Conservation (phyloP, 2,888 invertebrate species). For the Lasioglossum leucozonium region DNA sequence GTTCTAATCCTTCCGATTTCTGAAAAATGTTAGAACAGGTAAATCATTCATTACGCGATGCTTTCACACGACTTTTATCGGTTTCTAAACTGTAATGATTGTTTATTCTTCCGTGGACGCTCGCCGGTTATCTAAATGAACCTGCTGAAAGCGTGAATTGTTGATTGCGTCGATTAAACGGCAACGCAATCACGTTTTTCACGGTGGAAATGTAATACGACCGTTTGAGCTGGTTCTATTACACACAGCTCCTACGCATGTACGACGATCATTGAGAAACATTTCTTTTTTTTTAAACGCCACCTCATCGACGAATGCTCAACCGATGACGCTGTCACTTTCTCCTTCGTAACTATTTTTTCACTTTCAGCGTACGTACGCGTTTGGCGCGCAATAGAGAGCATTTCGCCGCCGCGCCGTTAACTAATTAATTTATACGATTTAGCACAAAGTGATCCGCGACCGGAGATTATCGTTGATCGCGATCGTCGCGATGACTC, state of each 20-base stretch:
- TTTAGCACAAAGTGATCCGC: background rate
- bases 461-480: slow-evolving; percentile 12
- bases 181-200: background rate
- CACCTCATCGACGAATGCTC: slow-evolving; percentile 37
- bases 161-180: background rate
- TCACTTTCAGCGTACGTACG: slow-evolving; percentile 35
- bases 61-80: background rate
- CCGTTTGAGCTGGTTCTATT: background rate
- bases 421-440: slow-evolving; percentile 30
- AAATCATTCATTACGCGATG: background rate
- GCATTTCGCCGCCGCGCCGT: slow-evolving; percentile 27
- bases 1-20: background rate
- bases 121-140: background rate
- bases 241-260: background rate
- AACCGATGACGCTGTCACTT: slow-evolving; percentile 60
- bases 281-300: slow-evolving; percentile 17
- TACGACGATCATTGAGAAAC: slow-evolving; percentile 38
- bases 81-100: background rate
- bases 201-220: background rate
- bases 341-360: slow-evolving; percentile 60
- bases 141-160: background rate
- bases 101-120: too few species aligned
- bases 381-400: slow-evolving; percentile 8
- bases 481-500: background rate
- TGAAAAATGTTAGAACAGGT: background rate